phyloP scores from a whole-genome alignment of 2,797 vertebrate genomes.

The Manis pentadactyla region DNA sequence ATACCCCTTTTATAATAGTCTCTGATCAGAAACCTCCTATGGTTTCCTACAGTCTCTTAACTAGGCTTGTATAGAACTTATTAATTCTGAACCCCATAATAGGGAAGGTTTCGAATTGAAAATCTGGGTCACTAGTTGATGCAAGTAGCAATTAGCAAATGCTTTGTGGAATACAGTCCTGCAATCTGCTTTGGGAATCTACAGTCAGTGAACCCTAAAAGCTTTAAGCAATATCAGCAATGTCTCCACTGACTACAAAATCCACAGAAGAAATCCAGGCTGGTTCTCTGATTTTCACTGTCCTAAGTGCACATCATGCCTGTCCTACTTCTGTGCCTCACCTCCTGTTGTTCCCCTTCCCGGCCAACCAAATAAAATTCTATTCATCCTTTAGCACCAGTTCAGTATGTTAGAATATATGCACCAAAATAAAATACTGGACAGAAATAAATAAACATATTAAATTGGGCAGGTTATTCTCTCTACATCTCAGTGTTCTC shows the following conservation, averaged over 20 bases:
- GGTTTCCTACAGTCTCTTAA: slow-evolving; percentile 19
- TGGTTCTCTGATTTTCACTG: not conserved
- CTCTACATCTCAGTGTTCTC: not conserved
- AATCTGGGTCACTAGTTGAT: not conserved
- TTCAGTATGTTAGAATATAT: not conserved
- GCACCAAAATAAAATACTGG: not conserved
- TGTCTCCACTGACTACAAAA: not conserved
- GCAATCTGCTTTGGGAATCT: not conserved
- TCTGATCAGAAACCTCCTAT: slow-evolving; percentile 17
- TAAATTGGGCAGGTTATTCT: not conserved
- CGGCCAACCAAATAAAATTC: slow-evolving; percentile 6
- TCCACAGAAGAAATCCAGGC: not conserved
- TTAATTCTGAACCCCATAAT: not conserved
- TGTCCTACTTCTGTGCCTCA: not conserved
- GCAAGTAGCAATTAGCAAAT: not conserved
- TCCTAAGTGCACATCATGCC: not conserved
- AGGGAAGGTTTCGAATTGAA: slow-evolving; percentile 14
- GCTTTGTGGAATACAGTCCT: not conserved
- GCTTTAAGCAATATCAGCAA: not conserved
- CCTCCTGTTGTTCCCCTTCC: not conserved
- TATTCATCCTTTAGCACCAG: slow-evolving; percentile 7
- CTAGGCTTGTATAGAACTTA: not conserved
- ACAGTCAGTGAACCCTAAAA: not conserved
- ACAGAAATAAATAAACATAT: slow-evolving; percentile 4
- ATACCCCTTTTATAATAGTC: slow-evolving; percentile 1